Evolutionary conservation across 2,888 invertebrate genomes (phyloP).

Genomic region (Serripes groenlandicus): DNA sequence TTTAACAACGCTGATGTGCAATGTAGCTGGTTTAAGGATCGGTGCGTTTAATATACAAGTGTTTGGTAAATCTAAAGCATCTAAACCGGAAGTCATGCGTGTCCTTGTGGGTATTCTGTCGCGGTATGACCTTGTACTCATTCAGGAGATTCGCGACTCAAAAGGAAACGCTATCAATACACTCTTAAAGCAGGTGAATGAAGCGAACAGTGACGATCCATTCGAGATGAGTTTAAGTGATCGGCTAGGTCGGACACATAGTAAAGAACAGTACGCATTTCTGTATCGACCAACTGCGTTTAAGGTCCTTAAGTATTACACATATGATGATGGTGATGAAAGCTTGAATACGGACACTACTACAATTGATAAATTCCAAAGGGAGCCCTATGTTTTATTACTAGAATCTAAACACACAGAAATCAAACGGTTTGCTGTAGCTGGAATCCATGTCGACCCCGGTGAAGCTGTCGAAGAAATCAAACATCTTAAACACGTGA

Average conservation of each 20-base stretch:
- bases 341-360: constrained; percentile 12
- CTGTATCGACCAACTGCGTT: constrained; percentile 55
- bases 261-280: constrained; percentile 16
- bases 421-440: constrained; percentile 63
- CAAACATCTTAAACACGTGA: constrained; percentile 64
- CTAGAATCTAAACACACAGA: constrained; percentile 65
- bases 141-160: constrained; percentile 78
- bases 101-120: constrained; percentile 64
- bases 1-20: too few relatives aligned
- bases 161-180: constrained; percentile 62
- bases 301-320: constrained; percentile 21
- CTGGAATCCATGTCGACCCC: constrained; percentile 75
- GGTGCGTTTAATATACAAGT: constrained; percentile 75
- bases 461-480: constrained; percentile 71
- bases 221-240: background rate
- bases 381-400: constrained; percentile 51
- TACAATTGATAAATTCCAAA: background rate
- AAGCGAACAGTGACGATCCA: constrained; percentile 59
- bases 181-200: constrained; percentile 56
- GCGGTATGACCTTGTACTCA: constrained; percentile 75
- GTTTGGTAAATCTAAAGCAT: constrained; percentile 70
- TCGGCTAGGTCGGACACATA: background rate
- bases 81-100: constrained; percentile 62
- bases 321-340: constrained; percentile 23
- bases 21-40: constrained; percentile 28